Percentiles rank a stretch among this genome's conserved stretches.
Evolutionary conservation across 2,113 vertebrate genomes (phyloP).

Genomic region (Hippocampus zosterae): DNA sequence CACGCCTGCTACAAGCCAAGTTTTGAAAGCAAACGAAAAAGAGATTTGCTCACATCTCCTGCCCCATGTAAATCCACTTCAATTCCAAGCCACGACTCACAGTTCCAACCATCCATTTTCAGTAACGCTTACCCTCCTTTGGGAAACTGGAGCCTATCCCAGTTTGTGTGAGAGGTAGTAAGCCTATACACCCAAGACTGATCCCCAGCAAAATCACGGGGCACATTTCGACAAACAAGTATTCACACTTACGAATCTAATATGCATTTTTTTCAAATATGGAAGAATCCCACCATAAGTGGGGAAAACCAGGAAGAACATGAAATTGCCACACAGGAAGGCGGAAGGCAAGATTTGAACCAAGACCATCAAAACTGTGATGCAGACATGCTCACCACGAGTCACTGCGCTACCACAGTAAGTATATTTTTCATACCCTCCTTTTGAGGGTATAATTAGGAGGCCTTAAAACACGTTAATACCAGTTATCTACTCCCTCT

Average conservation of each 20-base stretch:
- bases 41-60: too few relatives aligned
- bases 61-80: too few relatives aligned
- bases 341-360: background rate
- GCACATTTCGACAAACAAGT: background rate
- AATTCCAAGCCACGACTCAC: too few relatives aligned
- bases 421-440: background rate
- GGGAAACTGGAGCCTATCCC: too few relatives aligned
- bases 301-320: background rate
- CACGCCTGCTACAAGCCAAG: too few relatives aligned
- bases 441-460: background rate
- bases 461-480: conserved; percentile 36
- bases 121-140: background rate
- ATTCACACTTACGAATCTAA: background rate
- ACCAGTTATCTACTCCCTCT: conserved; percentile 38
- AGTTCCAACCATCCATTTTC: background rate
- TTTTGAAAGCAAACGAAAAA: too few relatives aligned
- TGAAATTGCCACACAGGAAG: background rate
- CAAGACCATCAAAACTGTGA: background rate
- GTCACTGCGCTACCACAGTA: background rate
- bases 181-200: too few relatives aligned
- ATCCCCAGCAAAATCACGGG: background rate
- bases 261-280: background rate
- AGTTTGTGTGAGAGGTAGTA: too few relatives aligned
- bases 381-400: background rate
- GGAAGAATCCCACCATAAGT: background rate